A percentile compares a stretch with the other conserved stretches of the same genome.
Conservation (phyloP, 2,888 invertebrate genomes). For the Lamellibrachia satsuma region DNA sequence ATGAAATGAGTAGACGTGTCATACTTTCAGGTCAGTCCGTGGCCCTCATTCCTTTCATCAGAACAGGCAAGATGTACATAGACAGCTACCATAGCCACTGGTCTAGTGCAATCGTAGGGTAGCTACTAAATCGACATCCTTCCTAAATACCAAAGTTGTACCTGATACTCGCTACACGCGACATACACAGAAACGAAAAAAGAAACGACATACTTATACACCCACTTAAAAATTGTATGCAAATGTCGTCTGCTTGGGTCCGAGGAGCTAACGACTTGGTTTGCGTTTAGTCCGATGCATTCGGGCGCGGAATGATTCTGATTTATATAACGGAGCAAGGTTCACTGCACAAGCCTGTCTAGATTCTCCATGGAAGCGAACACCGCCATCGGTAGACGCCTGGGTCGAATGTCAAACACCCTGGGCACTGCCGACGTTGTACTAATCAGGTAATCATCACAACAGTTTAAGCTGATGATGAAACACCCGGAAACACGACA, state of each 20-base stretch:
- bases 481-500: not conserved
- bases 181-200: not conserved
- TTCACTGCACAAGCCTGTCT: not conserved
- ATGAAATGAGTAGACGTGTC: not conserved
- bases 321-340: not conserved
- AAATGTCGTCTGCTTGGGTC: not conserved
- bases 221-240: not conserved
- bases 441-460: slow-evolving; percentile 2
- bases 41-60: not conserved
- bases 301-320: not conserved
- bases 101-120: not conserved
- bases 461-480: not conserved
- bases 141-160: not conserved
- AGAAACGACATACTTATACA: not conserved
- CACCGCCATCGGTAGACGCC: not conserved
- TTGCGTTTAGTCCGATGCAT: not conserved
- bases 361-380: not conserved
- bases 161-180: too few species aligned
- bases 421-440: not conserved
- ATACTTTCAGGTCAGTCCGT: not conserved
- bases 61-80: not conserved
- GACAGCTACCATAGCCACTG: not conserved
- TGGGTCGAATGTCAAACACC: not conserved
- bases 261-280: not conserved
- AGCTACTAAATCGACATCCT: not conserved